Conservation (phyloP, 2,797 vertebrate species). For the Apogon hyalosoma region DNA sequence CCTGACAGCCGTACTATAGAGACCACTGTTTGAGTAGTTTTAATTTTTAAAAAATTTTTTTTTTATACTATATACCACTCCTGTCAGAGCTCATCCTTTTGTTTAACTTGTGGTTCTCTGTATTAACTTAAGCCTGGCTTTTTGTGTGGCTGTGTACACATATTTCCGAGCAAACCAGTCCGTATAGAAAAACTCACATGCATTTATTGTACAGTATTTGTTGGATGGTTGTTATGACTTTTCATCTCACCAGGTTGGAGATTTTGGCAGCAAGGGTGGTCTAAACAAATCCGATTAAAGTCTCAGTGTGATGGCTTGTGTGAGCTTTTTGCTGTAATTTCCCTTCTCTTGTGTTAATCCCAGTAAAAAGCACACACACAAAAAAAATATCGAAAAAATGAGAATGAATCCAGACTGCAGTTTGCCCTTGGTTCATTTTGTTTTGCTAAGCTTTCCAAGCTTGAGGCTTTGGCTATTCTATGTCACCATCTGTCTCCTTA, state of each 20-base stretch:
- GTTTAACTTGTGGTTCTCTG: too few relatives aligned
- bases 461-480: constrained; percentile 56
- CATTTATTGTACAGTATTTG: constrained; percentile 1
- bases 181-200: background rate
- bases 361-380: constrained; percentile 29
- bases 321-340: constrained; percentile 36
- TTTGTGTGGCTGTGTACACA: background rate
- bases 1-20: too few relatives aligned
- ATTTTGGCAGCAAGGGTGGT: background rate
- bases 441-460: constrained; percentile 57
- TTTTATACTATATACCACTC: background rate
- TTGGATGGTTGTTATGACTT: background rate
- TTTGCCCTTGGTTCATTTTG: constrained; percentile 51
- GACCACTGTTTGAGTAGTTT: too few relatives aligned
- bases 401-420: constrained; percentile 45
- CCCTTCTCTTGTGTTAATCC: constrained; percentile 35
- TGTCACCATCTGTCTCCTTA: constrained; percentile 65
- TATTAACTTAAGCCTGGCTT: too few relatives aligned
- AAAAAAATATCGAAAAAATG: constrained; percentile 13
- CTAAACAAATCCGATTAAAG: constrained; percentile 17
- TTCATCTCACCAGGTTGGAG: constrained; percentile 6
- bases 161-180: background rate
- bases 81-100: too few relatives aligned
- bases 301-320: constrained; percentile 7
- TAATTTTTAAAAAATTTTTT: background rate